These are phyloP conservation scores for Conger conger DNA, from an alignment of 2,113 vertebrate genomes.

Conservation along the genomic window DNA sequence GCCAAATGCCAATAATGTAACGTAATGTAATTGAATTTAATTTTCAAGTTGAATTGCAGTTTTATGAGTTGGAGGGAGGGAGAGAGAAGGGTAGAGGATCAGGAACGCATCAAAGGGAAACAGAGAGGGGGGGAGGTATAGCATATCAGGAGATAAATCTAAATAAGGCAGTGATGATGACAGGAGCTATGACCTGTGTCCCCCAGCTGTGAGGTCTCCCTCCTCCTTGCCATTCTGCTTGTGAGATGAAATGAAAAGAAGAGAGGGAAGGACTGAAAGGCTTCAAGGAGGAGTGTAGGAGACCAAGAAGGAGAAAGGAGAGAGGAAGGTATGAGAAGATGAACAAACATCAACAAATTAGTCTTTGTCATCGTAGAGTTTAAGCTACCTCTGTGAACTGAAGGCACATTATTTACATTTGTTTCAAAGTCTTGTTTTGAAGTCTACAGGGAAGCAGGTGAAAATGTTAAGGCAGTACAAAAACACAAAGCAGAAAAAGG, in stretches of 20 bases:
- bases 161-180: background rate
- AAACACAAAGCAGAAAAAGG: background rate
- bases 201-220: background rate
- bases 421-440: too few relatives aligned
- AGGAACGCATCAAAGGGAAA: background rate
- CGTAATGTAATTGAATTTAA: background rate
- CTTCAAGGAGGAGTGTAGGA: background rate
- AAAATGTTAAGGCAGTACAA: background rate
- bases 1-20: too few relatives aligned
- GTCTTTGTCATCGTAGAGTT: background rate
- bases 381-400: background rate
- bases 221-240: slow-evolving; percentile 32
- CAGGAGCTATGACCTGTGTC: background rate
- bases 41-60: background rate
- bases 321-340: background rate
- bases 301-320: background rate
- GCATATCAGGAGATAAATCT: background rate
- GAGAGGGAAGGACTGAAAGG: background rate
- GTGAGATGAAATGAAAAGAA: slow-evolving; percentile 30
- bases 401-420: background rate
- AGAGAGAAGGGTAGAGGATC: background rate
- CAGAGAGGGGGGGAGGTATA: background rate
- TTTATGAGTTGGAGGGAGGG: background rate
- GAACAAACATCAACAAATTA: background rate
- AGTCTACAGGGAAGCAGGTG: background rate